Percentiles rank a stretch among this genome's conserved stretches.
Evolutionary conservation across 2,888 invertebrate species (phyloP).

Genomic region (Neoaliturus tenellus): DNA sequence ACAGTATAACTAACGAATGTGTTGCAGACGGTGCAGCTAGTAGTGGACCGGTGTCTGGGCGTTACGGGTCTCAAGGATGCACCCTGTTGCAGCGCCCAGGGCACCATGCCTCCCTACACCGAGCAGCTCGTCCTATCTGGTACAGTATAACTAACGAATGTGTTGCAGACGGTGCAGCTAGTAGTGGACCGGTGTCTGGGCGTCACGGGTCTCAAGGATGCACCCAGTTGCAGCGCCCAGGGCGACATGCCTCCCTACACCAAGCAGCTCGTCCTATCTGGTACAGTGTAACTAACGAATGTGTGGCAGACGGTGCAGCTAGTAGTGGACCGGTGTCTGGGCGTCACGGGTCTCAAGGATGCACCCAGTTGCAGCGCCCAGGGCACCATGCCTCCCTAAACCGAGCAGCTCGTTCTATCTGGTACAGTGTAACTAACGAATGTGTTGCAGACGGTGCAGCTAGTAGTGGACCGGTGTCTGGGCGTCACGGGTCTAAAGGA

Average conservation of each 20-base stretch:
- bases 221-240: slow-evolving; percentile 91
- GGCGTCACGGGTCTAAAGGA: slow-evolving; percentile 93
- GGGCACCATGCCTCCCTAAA: slow-evolving; percentile 94
- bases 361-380: slow-evolving; percentile 92
- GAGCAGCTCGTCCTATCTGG: slow-evolving; percentile 97
- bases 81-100: slow-evolving; percentile 91
- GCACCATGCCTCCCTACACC: slow-evolving; percentile 94
- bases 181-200: slow-evolving; percentile 95
- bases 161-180: slow-evolving; percentile 86
- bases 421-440: too few relatives aligned
- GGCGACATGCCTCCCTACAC: slow-evolving; percentile 95
- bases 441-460: slow-evolving; percentile 83
- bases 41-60: slow-evolving; percentile 95
- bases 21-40: slow-evolving; percentile 86
- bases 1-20: too few relatives aligned
- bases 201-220: slow-evolving; percentile 91
- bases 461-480: slow-evolving; percentile 95
- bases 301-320: slow-evolving; percentile 86
- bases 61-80: slow-evolving; percentile 93
- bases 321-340: slow-evolving; percentile 95
- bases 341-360: slow-evolving; percentile 92
- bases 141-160: too few relatives aligned
- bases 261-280: slow-evolving; percentile 96
- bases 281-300: too few relatives aligned
- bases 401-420: slow-evolving; percentile 94